These are phyloP conservation scores for Pseudopodoces humilis DNA, from an alignment of 2,113 vertebrate genomes.

Conservation along the genomic window DNA sequence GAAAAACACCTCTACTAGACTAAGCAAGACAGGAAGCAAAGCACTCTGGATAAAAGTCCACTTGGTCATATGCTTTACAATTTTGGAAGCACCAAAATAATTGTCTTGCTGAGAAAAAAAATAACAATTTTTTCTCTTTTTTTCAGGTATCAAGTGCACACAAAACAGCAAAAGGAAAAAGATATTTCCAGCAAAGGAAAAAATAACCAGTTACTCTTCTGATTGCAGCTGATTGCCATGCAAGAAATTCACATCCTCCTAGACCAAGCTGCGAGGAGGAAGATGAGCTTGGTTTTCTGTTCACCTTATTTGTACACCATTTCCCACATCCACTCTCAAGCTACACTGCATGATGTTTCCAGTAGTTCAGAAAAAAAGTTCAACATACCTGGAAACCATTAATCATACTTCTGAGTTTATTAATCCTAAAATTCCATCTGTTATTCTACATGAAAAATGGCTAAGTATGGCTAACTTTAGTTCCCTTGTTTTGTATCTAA, in stretches of 20 bases:
- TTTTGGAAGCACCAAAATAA: not conserved
- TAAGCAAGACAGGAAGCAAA: not conserved
- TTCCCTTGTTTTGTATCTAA: slow-evolving; percentile 7
- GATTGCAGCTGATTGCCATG: not conserved
- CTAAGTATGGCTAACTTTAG: not conserved
- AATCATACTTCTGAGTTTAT: not conserved
- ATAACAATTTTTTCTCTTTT: fast-evolving
- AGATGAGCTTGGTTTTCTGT: not conserved
- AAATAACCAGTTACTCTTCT: not conserved
- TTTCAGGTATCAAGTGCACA: not conserved
- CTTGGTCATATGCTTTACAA: not conserved
- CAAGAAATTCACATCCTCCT: not conserved
- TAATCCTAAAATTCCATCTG: not conserved
- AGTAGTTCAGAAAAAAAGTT: not conserved
- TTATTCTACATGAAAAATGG: not conserved
- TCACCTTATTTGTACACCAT: not conserved
- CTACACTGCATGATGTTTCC: not conserved
- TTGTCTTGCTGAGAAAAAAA: not conserved
- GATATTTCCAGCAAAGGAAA: not conserved
- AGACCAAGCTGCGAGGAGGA: not conserved
- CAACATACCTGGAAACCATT: not conserved
- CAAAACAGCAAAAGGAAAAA: not conserved
- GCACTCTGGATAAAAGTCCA: not conserved
- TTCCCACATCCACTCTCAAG: not conserved
- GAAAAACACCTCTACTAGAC: not conserved